Evolutionary conservation across 1,140 invertebrate genomes (phyloP), one percentile per base, ranked within the genome.

Genomic region (Metopolophium dirhodum): DNA sequence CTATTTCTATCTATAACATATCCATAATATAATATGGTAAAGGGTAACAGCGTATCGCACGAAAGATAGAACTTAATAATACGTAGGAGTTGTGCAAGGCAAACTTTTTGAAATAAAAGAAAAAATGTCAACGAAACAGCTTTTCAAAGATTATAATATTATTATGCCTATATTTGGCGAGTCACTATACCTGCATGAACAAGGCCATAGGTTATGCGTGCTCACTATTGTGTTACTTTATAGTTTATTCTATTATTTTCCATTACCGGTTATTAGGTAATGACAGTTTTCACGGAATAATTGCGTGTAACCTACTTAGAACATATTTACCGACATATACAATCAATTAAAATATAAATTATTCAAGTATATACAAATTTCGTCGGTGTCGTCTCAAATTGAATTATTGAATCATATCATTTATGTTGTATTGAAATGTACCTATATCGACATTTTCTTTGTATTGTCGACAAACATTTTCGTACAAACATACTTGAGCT

Each of bases 51-150:
- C 85, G n/a, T 57, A 89, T 57, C 9, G 9, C 6, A 41, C 14
- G 35, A 89, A 89, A 51, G 20, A 89, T 54, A 89, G 22, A 54
- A 37, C 22, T 89, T 9, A 51, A 37, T 26, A 54, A 22, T n/a
- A 89, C 49, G n/a, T 87, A 87, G 49, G 47, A 54, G 87, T 54
- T 47, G n/a, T 89, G 54, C 47, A 89, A 89, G 87, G 87, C 49
- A 54, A 89, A 89, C 49, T 54, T 89, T 77, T 89, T 54, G 49
- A 89, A 54, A 89, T 54, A 23, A 54, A n/a, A 89, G 23, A n/a
- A 87, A 88, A 89, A 26, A 89, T 54, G 35, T 89, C 49, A 30
- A 54, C n/a, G 8, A 47, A 11, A 89, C 87, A 14, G 49, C 87
- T 54, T 89, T 57, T 89, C 35, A 57, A 41, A 54, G 20, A 89